These are phyloP conservation scores for Procambarus clarkii DNA, from an alignment of 1,140 invertebrate species.

Conservation along the genomic window DNA sequence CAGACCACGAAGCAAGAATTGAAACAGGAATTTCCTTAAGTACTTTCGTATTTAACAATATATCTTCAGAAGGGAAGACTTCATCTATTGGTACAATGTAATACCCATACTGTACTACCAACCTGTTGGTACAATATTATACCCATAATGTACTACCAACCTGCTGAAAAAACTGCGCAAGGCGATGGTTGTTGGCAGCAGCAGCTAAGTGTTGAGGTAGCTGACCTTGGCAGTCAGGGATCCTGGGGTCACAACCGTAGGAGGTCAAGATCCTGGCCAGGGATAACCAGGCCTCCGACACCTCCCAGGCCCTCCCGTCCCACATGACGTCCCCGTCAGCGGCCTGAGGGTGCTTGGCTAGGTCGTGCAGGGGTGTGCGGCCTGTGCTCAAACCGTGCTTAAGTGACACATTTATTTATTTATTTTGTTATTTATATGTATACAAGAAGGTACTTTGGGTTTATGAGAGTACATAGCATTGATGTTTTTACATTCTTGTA, in stretches of 20 bases:
- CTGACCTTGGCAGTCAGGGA: neutral
- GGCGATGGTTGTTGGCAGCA: neutral
- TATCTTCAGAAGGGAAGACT: too few species aligned
- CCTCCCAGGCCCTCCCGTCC: conserved; percentile 21
- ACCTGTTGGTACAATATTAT: neutral
- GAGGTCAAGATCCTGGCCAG: conserved; percentile 4
- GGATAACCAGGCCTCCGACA: conserved; percentile 25
- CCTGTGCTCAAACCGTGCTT: neutral
- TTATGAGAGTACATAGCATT: too few species aligned
- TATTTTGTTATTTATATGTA: too few species aligned
- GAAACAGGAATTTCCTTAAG: too few species aligned
- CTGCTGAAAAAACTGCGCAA: conserved; percentile 11
- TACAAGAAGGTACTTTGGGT: too few species aligned
- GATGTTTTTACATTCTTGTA: too few species aligned
- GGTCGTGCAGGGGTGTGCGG: conserved; percentile 30
- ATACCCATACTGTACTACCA: neutral
- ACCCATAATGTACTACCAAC: neutral
- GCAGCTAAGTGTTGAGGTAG: conserved; percentile 12
- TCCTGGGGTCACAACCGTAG: conserved; percentile 44
- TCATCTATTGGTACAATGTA: too few species aligned
- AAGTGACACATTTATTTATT: neutral
- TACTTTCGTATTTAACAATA: too few species aligned
- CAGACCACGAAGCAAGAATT: too few species aligned
- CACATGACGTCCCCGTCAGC: conserved; percentile 19
- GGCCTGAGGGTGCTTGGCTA: neutral